These are phyloP conservation scores for Pterocles orientalis DNA, from an alignment of 2,113 vertebrate species.

Conservation along the genomic window DNA sequence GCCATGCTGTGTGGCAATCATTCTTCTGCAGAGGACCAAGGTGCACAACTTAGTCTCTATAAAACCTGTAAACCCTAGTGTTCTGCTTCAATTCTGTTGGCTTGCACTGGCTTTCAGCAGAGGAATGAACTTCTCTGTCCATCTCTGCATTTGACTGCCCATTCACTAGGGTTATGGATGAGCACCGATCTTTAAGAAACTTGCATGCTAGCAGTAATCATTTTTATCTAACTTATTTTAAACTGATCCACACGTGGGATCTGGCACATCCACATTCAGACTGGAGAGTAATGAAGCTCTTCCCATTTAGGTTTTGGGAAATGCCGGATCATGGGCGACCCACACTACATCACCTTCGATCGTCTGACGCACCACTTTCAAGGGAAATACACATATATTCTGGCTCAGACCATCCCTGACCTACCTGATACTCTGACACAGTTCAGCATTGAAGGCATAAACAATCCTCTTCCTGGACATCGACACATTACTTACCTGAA, in stretches of 20 bases:
- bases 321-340: constrained; percentile 73
- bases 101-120: neutral
- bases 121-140: neutral
- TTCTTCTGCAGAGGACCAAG: neutral
- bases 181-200: neutral
- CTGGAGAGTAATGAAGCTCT: neutral
- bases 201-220: neutral
- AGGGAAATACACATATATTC: constrained; percentile 75
- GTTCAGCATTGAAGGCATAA: constrained; percentile 78
- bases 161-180: neutral
- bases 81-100: neutral
- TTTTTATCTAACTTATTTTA: neutral
- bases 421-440: constrained; percentile 70
- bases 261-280: neutral
- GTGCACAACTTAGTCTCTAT: neutral
- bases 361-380: constrained; percentile 77
- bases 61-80: neutral
- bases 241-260: neutral
- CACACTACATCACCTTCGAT: constrained; percentile 82
- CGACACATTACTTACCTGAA: constrained; percentile 55
- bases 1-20: neutral
- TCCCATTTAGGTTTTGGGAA: constrained; percentile 72
- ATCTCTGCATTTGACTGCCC: neutral
- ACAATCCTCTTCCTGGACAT: neutral
- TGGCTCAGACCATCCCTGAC: constrained; percentile 69